Conservation (phyloP, 2,888 invertebrate species). For the Mesoligia furuncula region DNA sequence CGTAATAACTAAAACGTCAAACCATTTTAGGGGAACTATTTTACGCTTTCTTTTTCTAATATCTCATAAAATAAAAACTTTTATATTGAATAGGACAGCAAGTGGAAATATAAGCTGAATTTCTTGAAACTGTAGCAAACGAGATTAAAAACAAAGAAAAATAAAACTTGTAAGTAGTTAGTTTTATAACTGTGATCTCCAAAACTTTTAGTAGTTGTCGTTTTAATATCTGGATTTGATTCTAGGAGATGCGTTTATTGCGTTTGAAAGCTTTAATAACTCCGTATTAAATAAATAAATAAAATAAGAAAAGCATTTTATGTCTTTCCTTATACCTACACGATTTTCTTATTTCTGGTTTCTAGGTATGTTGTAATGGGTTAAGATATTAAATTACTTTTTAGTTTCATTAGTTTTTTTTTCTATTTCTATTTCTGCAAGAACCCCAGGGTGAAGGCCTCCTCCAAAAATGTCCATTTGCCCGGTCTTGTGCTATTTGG, state of each 20-base stretch:
- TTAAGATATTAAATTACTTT: not conserved
- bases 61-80: not conserved
- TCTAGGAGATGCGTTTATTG: not conserved
- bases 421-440: not conserved
- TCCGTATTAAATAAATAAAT: not conserved
- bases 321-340: not conserved
- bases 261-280: not conserved
- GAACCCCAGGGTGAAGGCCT: not conserved
- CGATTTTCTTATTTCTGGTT: not conserved
- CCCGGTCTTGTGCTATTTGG: not conserved
- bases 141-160: not conserved
- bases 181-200: not conserved
- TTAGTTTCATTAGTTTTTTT: not conserved
- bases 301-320: not conserved
- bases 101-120: not conserved
- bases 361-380: not conserved
- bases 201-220: not conserved
- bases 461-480: not conserved
- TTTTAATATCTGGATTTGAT: not conserved
- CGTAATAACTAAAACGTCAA: not conserved
- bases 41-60: not conserved
- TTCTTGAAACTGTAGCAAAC: slow-evolving; percentile 6
- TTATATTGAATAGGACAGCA: not conserved
- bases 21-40: not conserved
- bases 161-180: slow-evolving; percentile 5